Base-by-base conservation (phyloP, 2,797 vertebrate genomes). In the Chlorospingus semifuscus region DNA sequence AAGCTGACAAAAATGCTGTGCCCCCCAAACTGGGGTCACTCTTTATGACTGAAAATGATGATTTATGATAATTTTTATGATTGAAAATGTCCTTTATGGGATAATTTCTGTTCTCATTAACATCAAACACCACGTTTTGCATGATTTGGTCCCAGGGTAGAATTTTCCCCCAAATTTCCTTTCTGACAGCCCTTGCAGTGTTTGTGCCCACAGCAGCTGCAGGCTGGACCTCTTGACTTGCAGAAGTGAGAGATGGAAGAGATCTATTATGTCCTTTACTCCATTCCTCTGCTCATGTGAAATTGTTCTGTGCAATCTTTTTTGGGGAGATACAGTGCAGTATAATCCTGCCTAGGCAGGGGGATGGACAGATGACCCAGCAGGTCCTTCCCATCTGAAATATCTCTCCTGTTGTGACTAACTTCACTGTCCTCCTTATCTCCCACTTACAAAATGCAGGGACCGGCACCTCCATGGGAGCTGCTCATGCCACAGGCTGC, bases 261-360 rank as follows among this genome's bases (percentile, higher is more conserved):
- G 95, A 96, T 97, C 94, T 84, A 96, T 97, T 97, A 96, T 96
- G 94, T 97, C 94, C 94, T 93, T 93, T 79, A 88, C 89, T 95
- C 91, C 80, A 79, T 90, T 90, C 87, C 91, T 93, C 77, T 91
- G 80, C 91, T 96, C 85, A 49, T 57, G 80, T 96, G 94, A 96
- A 97, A 95, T 96, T 94, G 85, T 96, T 94, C 95, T 57, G 76
- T 84, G 53, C 80, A 96, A 95, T 96, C 94, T 59, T 90, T 63
- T 92, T 56, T 56, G 90, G 79, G 90, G 87, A 96, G 93, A 95
- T 95, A 74, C 86, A 77, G 94, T 20, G 3, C 65, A 56, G 59
- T 50, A 89, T 96, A 96, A 96, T 96, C 96, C 95, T 90, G 95
- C 94, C 85, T 63, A 59, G 74, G 93, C 70, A 90, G 74, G 60